phyloP scores from a whole-genome alignment of 2,888 invertebrate species.

The Acleris holmiana region DNA sequence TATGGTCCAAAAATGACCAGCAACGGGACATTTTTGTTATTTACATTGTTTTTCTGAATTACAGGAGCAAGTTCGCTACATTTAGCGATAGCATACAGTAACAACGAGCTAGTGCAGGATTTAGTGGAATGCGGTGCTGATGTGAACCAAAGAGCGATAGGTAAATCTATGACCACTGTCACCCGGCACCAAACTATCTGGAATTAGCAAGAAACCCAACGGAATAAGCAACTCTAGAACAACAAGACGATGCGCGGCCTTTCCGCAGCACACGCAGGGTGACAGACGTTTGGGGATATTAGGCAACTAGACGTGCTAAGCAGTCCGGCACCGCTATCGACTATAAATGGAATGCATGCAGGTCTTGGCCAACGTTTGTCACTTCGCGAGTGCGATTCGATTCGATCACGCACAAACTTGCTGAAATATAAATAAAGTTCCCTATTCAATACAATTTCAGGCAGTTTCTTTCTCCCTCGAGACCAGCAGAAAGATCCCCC shows the following conservation, averaged over 20 bases:
- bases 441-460: conserved; percentile 57
- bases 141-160: conserved; percentile 96
- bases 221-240: no score
- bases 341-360: no score
- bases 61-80: conserved; percentile 96
- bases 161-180: conserved; percentile 64
- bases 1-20: neutral
- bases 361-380: no score
- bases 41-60: conserved; percentile 20
- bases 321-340: no score
- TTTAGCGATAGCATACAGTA: conserved; percentile 97
- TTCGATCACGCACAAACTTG: no score
- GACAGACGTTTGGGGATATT: no score
- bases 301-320: no score
- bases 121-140: conserved; percentile 96
- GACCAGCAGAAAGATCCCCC: conserved; percentile 95
- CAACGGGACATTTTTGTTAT: neutral
- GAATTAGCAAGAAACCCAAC: no score
- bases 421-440: neutral
- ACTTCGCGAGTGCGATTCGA: no score
- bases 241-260: no score
- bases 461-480: conserved; percentile 96
- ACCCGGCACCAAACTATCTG: no score
- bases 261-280: no score
- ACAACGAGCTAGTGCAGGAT: conserved; percentile 97